Percentiles rank a stretch among this genome's conserved stretches.
phyloP scores from a whole-genome alignment of 2,888 invertebrate species.

The Drepana falcataria region DNA sequence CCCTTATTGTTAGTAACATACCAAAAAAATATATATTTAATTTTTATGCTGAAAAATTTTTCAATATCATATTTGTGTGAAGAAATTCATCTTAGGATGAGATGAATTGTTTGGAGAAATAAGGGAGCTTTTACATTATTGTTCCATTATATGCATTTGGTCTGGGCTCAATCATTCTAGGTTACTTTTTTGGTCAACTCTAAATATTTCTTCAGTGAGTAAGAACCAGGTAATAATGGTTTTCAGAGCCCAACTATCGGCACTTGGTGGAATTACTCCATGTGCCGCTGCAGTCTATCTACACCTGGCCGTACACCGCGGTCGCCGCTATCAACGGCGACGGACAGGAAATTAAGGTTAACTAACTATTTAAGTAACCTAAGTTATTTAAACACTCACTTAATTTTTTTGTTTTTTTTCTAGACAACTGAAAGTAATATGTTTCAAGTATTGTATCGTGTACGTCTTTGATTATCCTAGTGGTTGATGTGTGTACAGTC shows the following conservation, averaged over 20 bases:
- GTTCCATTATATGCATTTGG: no score
- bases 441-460: background rate
- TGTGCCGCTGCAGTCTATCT: conserved; percentile 91
- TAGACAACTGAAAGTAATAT: background rate
- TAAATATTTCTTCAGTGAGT: no score
- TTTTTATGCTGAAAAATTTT: no score
- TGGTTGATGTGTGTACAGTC: background rate
- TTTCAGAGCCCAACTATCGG: conserved; percentile 87
- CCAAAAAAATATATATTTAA: no score
- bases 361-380: conserved; percentile 19
- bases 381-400: conserved; percentile 2
- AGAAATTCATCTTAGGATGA: no score
- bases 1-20: no score
- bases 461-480: background rate
- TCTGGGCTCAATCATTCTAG: no score
- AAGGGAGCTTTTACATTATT: no score
- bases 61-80: no score
- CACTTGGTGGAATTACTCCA: conserved; percentile 92
- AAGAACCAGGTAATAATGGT: background rate
- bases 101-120: no score
- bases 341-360: conserved; percentile 35
- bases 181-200: no score
- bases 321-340: conserved; percentile 53
- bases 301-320: conserved; percentile 76
- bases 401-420: conserved; percentile 1